Percentiles rank a stretch among this genome's conserved stretches.
phyloP scores from a whole-genome alignment of 2,888 invertebrate species.

The Eupithecia subumbrata region DNA sequence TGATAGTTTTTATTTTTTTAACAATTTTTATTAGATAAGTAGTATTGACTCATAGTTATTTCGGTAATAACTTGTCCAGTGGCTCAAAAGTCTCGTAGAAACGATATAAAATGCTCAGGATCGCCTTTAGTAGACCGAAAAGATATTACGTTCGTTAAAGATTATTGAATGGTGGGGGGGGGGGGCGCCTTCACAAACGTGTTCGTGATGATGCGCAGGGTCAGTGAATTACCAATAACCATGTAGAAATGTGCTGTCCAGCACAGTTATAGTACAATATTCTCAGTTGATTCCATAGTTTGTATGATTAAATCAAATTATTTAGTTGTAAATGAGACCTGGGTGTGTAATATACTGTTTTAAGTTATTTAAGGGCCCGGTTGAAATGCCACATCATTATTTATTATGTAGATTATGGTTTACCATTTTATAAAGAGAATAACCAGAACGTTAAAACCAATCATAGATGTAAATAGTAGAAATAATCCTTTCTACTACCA shows the following conservation, averaged over 20 bases:
- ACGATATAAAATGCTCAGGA: too few species aligned
- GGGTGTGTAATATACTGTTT: slow-evolving; percentile 24
- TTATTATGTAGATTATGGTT: slow-evolving; percentile 11
- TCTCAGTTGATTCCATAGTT: slow-evolving; percentile 40
- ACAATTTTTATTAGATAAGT: too few species aligned
- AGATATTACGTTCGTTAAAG: too few species aligned
- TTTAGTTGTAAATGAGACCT: slow-evolving; percentile 28
- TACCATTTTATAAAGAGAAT: neutral
- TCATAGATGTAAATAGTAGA: neutral
- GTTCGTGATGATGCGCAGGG: too few species aligned
- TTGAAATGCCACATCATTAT: slow-evolving; percentile 9
- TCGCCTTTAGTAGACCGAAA: too few species aligned
- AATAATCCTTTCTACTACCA: neutral
- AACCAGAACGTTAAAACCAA: neutral
- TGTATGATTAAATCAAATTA: slow-evolving; percentile 36
- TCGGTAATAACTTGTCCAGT: too few species aligned
- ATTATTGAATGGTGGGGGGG: too few species aligned
- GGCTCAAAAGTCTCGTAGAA: too few species aligned
- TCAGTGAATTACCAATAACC: too few species aligned
- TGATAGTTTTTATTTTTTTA: too few species aligned
- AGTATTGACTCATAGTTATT: too few species aligned
- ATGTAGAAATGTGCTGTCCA: slow-evolving; percentile 18
- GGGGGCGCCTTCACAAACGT: too few species aligned
- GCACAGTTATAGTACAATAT: slow-evolving; percentile 42
- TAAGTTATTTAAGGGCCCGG: slow-evolving; percentile 8